A percentile compares a stretch with the other conserved stretches of the same genome.
phyloP scores from a whole-genome alignment of 2,888 invertebrate genomes.

The Elmis aenea region DNA sequence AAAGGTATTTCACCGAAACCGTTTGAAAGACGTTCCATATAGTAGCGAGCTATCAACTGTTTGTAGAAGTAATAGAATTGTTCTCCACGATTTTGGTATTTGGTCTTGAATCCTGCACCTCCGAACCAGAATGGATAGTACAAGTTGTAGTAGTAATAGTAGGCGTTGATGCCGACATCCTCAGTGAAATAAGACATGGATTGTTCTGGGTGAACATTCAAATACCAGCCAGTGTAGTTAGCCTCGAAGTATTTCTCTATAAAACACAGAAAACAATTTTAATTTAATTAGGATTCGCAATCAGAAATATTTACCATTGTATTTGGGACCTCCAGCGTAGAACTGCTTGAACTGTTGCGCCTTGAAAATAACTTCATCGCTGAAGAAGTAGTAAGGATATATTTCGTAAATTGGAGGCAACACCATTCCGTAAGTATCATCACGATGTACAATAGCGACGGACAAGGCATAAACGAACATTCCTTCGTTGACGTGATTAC shows the following conservation, averaged over 20 bases:
- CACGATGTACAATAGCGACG: constrained; percentile 58
- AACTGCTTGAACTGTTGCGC: constrained; percentile 60
- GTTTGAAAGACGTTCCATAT: constrained; percentile 69
- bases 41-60: constrained; percentile 66
- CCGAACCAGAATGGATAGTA: constrained; percentile 63
- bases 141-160: constrained; percentile 59
- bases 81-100: constrained; percentile 60
- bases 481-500: constrained; percentile 63
- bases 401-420: constrained; percentile 70
- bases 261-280: no score
- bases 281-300: no score
- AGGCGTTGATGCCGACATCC: constrained; percentile 63
- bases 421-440: constrained; percentile 59
- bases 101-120: constrained; percentile 49
- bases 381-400: constrained; percentile 67
- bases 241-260: constrained; percentile 52
- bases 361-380: constrained; percentile 60
- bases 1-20: constrained; percentile 62
- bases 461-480: constrained; percentile 63
- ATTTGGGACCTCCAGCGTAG: constrained; percentile 33
- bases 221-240: constrained; percentile 58
- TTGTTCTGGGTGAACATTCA: constrained; percentile 53
- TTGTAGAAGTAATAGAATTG: constrained; percentile 61
- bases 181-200: constrained; percentile 65
- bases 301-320: neutral